These are phyloP conservation scores for Carabus problematicus DNA, from an alignment of 2,888 invertebrate species.

Conservation along the genomic window DNA sequence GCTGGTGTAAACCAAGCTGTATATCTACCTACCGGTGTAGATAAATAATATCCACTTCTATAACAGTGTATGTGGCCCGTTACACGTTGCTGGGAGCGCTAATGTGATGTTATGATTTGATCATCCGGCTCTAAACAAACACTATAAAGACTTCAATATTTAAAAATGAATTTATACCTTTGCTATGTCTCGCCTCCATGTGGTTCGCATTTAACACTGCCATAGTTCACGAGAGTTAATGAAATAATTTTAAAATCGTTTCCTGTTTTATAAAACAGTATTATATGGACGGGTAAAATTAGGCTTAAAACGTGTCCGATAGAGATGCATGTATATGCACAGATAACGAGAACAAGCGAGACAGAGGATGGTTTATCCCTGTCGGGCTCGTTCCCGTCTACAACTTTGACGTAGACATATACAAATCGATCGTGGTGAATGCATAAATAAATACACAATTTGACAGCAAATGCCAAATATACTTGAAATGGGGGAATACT, in stretches of 20 bases:
- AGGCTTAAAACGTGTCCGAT: slow-evolving; percentile 4
- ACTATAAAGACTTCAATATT: slow-evolving; percentile 1
- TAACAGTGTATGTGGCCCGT: no score
- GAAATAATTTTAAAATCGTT: slow-evolving; percentile 6
- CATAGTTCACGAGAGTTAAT: not conserved
- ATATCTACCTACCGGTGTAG: not conserved
- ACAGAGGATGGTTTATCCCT: not conserved
- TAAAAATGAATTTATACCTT: slow-evolving; percentile 6
- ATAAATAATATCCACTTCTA: no score
- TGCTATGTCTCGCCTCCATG: slow-evolving; percentile 1
- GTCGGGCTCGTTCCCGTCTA: slow-evolving; percentile 9
- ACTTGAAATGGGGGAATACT: slow-evolving; percentile 27
- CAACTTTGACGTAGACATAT: slow-evolving; percentile 35
- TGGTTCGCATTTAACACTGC: slow-evolving; percentile 5
- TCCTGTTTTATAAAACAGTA: slow-evolving; percentile 9
- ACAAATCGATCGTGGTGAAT: slow-evolving; percentile 34
- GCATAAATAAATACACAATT: slow-evolving; percentile 42
- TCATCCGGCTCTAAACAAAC: slow-evolving; percentile 15
- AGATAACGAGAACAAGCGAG: not conserved
- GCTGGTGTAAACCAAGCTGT: not conserved
- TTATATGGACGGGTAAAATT: slow-evolving; percentile 12
- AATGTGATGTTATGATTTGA: slow-evolving; percentile 34
- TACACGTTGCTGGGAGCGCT: slow-evolving; percentile 26
- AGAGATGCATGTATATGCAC: not conserved
- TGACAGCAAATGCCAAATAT: slow-evolving; percentile 42